phyloP scores from a whole-genome alignment of 2,113 vertebrate species.

The Hydropotes inermis region DNA sequence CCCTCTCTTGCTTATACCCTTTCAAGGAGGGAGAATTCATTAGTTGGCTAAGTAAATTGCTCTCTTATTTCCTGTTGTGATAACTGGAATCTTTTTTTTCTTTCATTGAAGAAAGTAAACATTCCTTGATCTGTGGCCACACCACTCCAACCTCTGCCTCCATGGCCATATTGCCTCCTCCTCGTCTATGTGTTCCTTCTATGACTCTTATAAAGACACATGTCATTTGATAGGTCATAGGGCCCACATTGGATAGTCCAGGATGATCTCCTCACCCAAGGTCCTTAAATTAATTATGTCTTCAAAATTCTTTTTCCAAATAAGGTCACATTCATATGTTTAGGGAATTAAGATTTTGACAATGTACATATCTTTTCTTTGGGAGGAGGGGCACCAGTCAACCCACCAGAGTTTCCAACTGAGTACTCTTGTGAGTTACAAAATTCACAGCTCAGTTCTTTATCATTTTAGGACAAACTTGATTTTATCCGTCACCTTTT shows the following conservation, averaged over 20 bases:
- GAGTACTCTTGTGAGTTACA: not conserved
- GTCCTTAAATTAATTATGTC: not conserved
- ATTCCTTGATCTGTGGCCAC: not conserved
- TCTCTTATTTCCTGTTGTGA: conserved; percentile 14
- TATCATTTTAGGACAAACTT: not conserved
- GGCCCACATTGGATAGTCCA: not conserved
- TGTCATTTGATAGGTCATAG: not conserved
- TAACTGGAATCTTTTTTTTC: not conserved
- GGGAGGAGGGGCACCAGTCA: not conserved
- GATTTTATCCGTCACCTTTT: not conserved
- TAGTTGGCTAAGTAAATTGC: not conserved
- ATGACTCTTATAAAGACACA: not conserved
- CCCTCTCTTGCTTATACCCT: not conserved
- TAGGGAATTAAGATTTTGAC: not conserved
- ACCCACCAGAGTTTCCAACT: not conserved
- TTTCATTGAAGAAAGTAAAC: not conserved
- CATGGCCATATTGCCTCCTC: not conserved
- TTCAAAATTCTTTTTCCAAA: not conserved
- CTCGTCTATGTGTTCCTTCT: not conserved
- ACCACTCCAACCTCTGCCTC: not conserved
- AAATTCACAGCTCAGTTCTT: not conserved
- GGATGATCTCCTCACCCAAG: not conserved
- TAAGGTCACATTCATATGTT: not conserved
- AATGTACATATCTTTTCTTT: not conserved
- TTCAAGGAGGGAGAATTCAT: not conserved